These are phyloP conservation scores for Ophiothrix spiculata DNA, from an alignment of 35 echinoderm and acorn worm genomes.

Conservation along the genomic window DNA sequence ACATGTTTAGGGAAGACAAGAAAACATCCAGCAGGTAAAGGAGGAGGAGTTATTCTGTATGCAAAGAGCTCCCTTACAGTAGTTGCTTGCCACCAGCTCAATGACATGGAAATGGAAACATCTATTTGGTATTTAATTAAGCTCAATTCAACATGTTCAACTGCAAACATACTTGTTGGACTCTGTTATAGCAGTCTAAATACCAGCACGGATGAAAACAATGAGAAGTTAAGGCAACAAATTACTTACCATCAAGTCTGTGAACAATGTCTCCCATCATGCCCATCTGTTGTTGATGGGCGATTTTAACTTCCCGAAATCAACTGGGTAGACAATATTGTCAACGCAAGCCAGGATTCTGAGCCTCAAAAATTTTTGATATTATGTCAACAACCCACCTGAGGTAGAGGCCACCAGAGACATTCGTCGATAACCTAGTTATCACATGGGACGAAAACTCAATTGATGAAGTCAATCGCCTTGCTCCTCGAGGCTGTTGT, in stretches of 20 bases:
- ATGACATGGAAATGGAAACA: neutral
- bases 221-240: neutral
- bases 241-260: no score
- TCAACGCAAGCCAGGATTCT: no score
- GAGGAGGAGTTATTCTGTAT: conserved; percentile 2
- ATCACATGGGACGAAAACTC: no score
- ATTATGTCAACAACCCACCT: no score
- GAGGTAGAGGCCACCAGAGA: no score
- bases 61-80: neutral
- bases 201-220: conserved; percentile 1
- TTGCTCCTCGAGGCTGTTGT: no score
- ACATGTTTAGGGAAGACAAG: conserved; percentile 6
- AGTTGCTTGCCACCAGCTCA: neutral
- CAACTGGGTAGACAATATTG: no score
- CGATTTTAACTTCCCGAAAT: neutral
- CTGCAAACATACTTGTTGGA: conserved; percentile 9
- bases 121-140: conserved; percentile 12
- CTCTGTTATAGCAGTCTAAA: neutral
- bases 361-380: no score
- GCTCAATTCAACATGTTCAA: neutral
- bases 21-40: neutral
- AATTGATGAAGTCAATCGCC: no score
- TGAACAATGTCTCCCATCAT: no score
- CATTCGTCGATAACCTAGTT: no score
- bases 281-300: neutral